Percentiles rank a stretch among this genome's conserved stretches.
Evolutionary conservation across 1,140 invertebrate genomes (phyloP).

Genomic region (Notospermus geniculatus): DNA sequence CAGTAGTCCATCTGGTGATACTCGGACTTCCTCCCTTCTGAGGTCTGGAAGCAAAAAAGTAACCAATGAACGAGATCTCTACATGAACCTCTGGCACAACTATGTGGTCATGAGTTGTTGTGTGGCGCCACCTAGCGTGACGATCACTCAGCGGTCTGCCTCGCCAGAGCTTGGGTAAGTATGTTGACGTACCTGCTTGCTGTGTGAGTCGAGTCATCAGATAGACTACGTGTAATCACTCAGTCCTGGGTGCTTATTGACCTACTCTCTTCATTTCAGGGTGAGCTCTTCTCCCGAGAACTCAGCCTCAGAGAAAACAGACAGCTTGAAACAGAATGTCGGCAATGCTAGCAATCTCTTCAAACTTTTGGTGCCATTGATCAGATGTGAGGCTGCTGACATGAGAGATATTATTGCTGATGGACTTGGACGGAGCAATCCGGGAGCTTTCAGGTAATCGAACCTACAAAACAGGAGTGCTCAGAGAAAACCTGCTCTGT

Average conservation of each 20-base stretch:
- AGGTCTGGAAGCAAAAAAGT: conserved; percentile 73
- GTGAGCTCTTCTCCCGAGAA: conserved; percentile 35
- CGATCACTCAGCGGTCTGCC: conserved; percentile 79
- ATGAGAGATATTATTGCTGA: conserved; percentile 89
- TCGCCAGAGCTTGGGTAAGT: conserved; percentile 75
- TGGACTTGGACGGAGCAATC: conserved; percentile 89
- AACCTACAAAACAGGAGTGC: conserved; percentile 8
- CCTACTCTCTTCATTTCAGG: too few species aligned
- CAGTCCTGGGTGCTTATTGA: too few species aligned
- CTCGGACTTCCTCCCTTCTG: conserved; percentile 83
- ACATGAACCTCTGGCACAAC: conserved; percentile 93
- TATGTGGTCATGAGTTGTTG: conserved; percentile 93
- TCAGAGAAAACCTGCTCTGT: too few species aligned
- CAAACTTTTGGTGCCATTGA: conserved; percentile 83
- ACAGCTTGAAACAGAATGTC: conserved; percentile 15
- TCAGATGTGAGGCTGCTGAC: conserved; percentile 85
- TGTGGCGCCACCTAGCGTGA: conserved; percentile 78
- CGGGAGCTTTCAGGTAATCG: conserved; percentile 84
- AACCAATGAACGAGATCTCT: conserved; percentile 84
- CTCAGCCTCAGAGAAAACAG: conserved; percentile 20
- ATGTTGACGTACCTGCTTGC: neutral
- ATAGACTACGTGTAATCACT: too few species aligned
- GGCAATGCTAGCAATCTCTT: conserved; percentile 68
- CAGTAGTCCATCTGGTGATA: conserved; percentile 69
- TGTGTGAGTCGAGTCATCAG: too few species aligned